phyloP scores from a whole-genome alignment of 2,113 vertebrate species.

The Hirundichthys speculiger region DNA sequence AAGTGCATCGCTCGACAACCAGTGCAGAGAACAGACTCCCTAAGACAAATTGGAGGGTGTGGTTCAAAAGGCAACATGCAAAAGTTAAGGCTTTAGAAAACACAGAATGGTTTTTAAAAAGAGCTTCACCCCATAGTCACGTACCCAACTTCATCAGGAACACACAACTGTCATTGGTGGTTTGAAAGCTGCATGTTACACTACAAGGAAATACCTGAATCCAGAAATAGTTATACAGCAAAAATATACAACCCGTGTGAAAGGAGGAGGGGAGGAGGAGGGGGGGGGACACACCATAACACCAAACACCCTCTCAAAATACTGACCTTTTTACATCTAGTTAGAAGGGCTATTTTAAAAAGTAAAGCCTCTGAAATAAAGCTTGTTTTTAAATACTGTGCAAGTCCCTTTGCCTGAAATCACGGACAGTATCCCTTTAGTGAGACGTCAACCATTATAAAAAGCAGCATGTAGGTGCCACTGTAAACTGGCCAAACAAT shows the following conservation, averaged over 20 bases:
- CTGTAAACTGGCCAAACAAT: constrained; percentile 55
- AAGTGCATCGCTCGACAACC: constrained; percentile 65
- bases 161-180: constrained; percentile 49
- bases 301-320: constrained; percentile 44
- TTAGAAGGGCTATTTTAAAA: constrained; percentile 26
- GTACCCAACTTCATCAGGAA: constrained; percentile 21
- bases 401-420: constrained; percentile 52
- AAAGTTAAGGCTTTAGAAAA: constrained; percentile 36
- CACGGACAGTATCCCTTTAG: constrained; percentile 43
- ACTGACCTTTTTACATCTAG: constrained; percentile 64
- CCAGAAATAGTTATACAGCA: constrained; percentile 25
- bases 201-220: constrained; percentile 29
- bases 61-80: constrained; percentile 43
- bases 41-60: constrained; percentile 52
- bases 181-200: constrained; percentile 53
- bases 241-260: constrained; percentile 48
- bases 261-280: constrained; percentile 13
- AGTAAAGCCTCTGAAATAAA: constrained; percentile 36
- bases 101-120: constrained; percentile 16
- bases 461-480: constrained; percentile 29
- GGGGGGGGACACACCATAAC: constrained; percentile 11
- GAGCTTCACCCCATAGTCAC: constrained; percentile 14
- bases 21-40: constrained; percentile 62
- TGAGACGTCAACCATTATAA: constrained; percentile 36
- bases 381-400: constrained; percentile 32